Evolutionary conservation across 2,113 vertebrate genomes (phyloP), one percentile per base, ranked within the genome.

Genomic region (Melanocharis versteri): DNA sequence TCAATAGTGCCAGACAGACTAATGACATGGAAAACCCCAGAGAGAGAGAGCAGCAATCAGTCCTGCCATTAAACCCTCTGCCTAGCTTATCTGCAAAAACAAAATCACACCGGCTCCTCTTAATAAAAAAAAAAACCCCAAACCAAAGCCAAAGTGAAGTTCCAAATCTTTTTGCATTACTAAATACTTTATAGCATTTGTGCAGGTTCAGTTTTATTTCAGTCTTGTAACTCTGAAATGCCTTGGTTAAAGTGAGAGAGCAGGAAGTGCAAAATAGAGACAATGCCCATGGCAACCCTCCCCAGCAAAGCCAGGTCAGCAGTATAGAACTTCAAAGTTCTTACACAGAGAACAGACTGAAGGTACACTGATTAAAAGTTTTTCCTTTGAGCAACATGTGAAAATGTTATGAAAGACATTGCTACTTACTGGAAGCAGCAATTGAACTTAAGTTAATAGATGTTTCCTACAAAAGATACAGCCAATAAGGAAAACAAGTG

Each of bases 301-400:
- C 60, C 33, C 42, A 90, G 48, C 31, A 87, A 39, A 88, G 27
- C 15, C 75, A 87, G 56, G 13, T 9, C 56, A 57, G 1, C 6
- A 50, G 13, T 7, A 75, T 1, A 56, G 40, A 76, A 27, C 16
- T 4, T 1, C 2, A 2, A 22, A 37, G 19, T 13, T 62, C 42
- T 33, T 17, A 31, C 18, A 26, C 44, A 56, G 4, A 7, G 4
- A 50, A 62, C 11, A 84, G 48, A 56, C 9, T 7, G 9, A 83
- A 22, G 3, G 10, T 2, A 1, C 40, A 28, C 24, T 0, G 0
- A 56, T 12, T 9, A 11, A 2, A 37, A 62, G 16, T 1, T 39
- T 28, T 53, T 53, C n/a, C 7, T 89, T 58, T 11, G 5, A 48
- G 28, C 5, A 7, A 65, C 20, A 37, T 2, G 4, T 33, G 19